Percentiles rank a stretch among this genome's conserved stretches.
Evolutionary conservation across 2,113 vertebrate species (phyloP).

Genomic region (Nibea albiflora): DNA sequence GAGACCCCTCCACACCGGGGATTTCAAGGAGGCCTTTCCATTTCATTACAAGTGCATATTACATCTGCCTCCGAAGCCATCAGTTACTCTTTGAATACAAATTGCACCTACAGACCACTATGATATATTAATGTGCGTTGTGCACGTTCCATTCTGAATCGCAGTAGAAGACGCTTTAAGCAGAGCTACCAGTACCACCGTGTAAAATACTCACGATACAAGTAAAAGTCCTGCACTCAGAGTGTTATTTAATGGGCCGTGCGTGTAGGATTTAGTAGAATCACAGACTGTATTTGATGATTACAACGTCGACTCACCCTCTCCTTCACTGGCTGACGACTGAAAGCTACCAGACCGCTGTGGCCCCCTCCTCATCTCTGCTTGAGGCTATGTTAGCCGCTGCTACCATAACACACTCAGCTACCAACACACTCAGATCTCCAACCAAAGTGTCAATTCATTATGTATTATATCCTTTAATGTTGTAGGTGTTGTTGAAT

Average conservation of each 20-base stretch:
- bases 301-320: too few relatives aligned
- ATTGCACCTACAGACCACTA: constrained; percentile 60
- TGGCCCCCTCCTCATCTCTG: too few relatives aligned
- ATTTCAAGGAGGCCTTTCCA: constrained; percentile 78
- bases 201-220: not conserved
- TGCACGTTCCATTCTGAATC: constrained; percentile 36
- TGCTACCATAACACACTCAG: not conserved
- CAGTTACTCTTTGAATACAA: constrained; percentile 77
- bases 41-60: constrained; percentile 85
- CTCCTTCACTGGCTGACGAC: too few relatives aligned
- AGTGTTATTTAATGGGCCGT: too few relatives aligned
- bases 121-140: constrained; percentile 53
- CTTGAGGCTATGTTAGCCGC: not conserved
- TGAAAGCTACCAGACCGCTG: too few relatives aligned
- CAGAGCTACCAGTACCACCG: not conserved
- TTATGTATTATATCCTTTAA: too few relatives aligned
- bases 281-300: too few relatives aligned
- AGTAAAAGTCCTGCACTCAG: not conserved
- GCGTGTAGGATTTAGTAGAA: too few relatives aligned
- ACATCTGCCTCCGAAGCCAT: constrained; percentile 76
- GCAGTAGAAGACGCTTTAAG: constrained; percentile 1
- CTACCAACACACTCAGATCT: not conserved
- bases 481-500: not conserved
- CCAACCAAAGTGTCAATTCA: not conserved
- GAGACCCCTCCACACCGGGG: constrained; percentile 74